Percentiles rank a stretch among this genome's conserved stretches.
phyloP scores from a whole-genome alignment of 2,888 invertebrate species.

The Eulithis prunata region DNA sequence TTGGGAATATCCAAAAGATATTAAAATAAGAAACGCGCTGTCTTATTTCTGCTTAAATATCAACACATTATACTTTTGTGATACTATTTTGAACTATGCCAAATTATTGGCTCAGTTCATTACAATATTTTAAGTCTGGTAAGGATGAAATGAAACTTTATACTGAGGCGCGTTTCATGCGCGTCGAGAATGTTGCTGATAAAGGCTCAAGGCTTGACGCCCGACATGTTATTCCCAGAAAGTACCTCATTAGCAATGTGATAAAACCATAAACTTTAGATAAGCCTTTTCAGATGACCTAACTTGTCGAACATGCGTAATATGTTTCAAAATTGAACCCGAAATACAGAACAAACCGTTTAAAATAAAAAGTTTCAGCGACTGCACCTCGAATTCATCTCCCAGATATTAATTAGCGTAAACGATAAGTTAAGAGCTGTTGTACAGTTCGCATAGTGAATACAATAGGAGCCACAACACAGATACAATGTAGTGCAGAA shows the following conservation, averaged over 20 bases:
- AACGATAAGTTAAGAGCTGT: conserved; percentile 53
- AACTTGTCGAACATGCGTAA: not conserved
- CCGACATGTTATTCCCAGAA: conserved; percentile 10
- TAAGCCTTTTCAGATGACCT: not conserved
- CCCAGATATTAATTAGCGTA: conserved; percentile 59
- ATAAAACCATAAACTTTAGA: conserved; percentile 3
- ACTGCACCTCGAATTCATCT: conserved; percentile 46
- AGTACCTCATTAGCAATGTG: conserved; percentile 3
- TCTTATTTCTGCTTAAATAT: not conserved
- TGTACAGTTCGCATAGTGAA: conserved; percentile 45
- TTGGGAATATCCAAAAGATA: conserved; percentile 1
- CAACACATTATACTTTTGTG: not conserved
- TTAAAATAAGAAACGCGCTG: conserved; percentile 3
- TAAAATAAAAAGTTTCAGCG: not conserved
- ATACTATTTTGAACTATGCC: not conserved
- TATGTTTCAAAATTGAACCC: not conserved
- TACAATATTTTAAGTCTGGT: not conserved
- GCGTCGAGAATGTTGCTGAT: conserved; percentile 18
- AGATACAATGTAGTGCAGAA: conserved; percentile 64
- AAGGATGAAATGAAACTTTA: not conserved
- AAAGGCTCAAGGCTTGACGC: conserved; percentile 4
- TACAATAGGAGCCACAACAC: conserved; percentile 60
- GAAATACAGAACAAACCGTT: not conserved
- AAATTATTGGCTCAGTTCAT: not conserved
- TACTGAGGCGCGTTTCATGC: not conserved